Conservation (phyloP, 2,797 vertebrate genomes). For the Peromyscus eremicus region DNA sequence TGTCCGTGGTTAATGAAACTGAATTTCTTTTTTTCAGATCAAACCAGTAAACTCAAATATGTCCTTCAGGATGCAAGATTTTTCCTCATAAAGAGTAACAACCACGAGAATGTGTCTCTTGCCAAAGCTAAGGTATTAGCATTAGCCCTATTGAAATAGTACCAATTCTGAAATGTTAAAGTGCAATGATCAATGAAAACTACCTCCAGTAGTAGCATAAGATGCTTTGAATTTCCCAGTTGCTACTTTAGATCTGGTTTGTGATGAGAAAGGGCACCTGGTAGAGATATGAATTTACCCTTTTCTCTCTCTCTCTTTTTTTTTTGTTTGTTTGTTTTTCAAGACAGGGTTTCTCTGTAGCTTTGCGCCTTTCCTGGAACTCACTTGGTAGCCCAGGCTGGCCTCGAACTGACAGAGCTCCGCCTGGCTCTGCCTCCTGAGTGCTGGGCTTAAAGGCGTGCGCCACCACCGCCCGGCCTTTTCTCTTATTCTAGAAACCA, state of each 20-base stretch:
- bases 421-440: no score
- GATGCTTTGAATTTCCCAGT: background rate
- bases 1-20: slow-evolving; percentile 69
- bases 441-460: no score
- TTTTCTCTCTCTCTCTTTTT: background rate
- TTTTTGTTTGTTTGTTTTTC: no score
- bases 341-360: no score
- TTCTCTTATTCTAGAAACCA: slow-evolving; percentile 13
- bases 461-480: no score
- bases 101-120: slow-evolving; percentile 98
- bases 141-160: slow-evolving; percentile 59
- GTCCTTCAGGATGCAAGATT: slow-evolving; percentile 97
- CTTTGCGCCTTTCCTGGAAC: no score
- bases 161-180: slow-evolving; percentile 34
- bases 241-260: slow-evolving; percentile 38
- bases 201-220: background rate
- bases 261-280: background rate
- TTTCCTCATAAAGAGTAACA: slow-evolving; percentile 99
- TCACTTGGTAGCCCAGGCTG: no score
- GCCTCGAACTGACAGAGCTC: no score
- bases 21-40: slow-evolving; percentile 90
- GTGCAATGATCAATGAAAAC: background rate
- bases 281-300: slow-evolving; percentile 18
- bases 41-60: slow-evolving; percentile 97
- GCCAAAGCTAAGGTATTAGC: slow-evolving; percentile 97